Percentiles rank a stretch among this genome's conserved stretches.
Conservation (phyloP, 2,888 invertebrate genomes). For the Caenorhabditis zanzibari region DNA sequence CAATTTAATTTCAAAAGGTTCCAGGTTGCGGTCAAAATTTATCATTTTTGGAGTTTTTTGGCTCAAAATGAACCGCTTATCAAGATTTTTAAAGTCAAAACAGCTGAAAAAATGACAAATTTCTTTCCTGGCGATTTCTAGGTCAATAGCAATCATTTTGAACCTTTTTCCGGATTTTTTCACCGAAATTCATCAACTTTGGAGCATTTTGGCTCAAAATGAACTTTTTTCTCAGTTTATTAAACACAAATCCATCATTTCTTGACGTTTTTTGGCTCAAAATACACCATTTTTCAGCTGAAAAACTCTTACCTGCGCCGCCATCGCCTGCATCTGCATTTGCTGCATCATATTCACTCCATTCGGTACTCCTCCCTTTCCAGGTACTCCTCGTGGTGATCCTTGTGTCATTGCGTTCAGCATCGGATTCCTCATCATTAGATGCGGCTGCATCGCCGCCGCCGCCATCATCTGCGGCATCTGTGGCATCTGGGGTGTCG, state of each 20-base stretch:
- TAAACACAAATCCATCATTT: constrained; percentile 1
- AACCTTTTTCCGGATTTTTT: no score
- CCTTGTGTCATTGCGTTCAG: constrained; percentile 43
- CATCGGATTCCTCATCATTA: constrained; percentile 68
- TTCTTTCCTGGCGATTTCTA: no score
- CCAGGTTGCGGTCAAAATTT: no score
- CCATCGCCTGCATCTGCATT: constrained; percentile 49
- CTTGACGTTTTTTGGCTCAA: not conserved
- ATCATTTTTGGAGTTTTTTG: no score
- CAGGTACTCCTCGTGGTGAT: constrained; percentile 54
- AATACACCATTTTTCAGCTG: not conserved
- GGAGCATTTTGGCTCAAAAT: no score
- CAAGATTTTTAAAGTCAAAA: no score
- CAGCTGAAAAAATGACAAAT: no score
- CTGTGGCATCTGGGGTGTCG: constrained; percentile 22
- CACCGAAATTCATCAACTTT: no score
- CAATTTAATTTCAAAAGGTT: no score
- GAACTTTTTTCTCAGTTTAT: no score
- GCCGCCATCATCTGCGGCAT: constrained; percentile 45
- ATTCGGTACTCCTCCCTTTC: constrained; percentile 52
- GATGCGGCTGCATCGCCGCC: constrained; percentile 57
- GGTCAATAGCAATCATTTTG: no score
- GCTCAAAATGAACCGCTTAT: no score
- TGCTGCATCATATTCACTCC: constrained; percentile 54
- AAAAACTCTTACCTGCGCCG: not conserved